Percentiles rank a stretch among this genome's conserved stretches.
Evolutionary conservation across 2,113 vertebrate species (phyloP).

Genomic region (Zonotrichia leucophrys): DNA sequence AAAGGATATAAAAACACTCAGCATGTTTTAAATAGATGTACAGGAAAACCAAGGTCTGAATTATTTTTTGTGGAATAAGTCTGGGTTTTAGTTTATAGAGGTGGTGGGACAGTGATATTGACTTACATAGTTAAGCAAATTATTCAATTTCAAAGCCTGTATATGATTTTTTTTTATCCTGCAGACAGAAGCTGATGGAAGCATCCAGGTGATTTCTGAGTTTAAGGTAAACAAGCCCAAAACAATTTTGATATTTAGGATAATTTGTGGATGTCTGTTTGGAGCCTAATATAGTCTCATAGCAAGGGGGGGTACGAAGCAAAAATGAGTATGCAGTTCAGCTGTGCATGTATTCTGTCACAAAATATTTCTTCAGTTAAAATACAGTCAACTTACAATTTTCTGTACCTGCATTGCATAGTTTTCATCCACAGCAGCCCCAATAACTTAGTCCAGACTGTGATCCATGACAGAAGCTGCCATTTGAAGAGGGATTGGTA

Average conservation of each 20-base stretch:
- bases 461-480: not conserved
- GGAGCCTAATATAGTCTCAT: not conserved
- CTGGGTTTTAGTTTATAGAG: not conserved
- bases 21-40: slow-evolving; percentile 23
- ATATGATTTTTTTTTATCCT: not conserved
- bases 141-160: not conserved
- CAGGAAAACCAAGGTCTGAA: not conserved
- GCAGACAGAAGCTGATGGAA: slow-evolving; percentile 19
- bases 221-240: not conserved
- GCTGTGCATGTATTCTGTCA: not conserved
- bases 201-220: not conserved
- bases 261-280: not conserved
- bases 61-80: slow-evolving; percentile 30
- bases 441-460: not conserved
- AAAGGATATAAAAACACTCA: slow-evolving; percentile 2
- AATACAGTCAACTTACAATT: not conserved
- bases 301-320: not conserved
- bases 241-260: not conserved
- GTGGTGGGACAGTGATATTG: not conserved
- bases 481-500: not conserved
- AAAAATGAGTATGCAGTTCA: not conserved
- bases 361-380: not conserved
- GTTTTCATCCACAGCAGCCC: not conserved
- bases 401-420: not conserved
- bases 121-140: slow-evolving; percentile 35